These are phyloP conservation scores for Coracopsis vasa DNA, from an alignment of 2,113 vertebrate species.

Conservation along the genomic window DNA sequence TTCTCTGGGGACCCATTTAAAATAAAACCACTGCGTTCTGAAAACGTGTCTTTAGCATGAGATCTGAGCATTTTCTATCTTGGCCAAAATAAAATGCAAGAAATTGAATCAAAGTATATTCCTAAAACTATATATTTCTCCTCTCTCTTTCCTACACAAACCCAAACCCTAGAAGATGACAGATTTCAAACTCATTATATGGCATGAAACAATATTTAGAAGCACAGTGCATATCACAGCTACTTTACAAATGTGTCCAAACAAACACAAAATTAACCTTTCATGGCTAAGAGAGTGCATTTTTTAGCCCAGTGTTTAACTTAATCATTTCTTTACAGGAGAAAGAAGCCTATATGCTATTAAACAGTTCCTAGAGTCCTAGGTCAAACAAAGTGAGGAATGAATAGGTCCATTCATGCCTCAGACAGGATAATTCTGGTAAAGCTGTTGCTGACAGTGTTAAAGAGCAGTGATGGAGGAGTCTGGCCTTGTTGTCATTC, in stretches of 20 bases:
- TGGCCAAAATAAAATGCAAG: neutral
- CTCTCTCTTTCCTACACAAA: neutral
- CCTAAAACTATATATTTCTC: neutral
- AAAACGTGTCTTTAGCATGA: neutral
- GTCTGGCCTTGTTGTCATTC: constrained; percentile 68
- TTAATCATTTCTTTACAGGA: constrained; percentile 38
- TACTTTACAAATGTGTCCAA: neutral
- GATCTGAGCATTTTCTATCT: neutral
- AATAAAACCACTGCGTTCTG: neutral
- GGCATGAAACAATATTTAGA: constrained; percentile 3
- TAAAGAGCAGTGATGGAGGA: constrained; percentile 70
- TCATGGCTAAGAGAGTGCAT: neutral
- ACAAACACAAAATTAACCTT: constrained; percentile 56
- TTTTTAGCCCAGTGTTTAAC: constrained; percentile 3
- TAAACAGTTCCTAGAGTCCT: constrained; percentile 9
- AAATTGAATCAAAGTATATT: constrained; percentile 8
- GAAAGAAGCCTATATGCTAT: constrained; percentile 27
- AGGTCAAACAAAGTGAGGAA: constrained; percentile 60
- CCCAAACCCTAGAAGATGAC: neutral
- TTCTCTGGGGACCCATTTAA: constrained; percentile 25
- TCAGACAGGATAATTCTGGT: constrained; percentile 68
- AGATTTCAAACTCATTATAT: constrained; percentile 46
- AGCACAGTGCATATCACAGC: neutral
- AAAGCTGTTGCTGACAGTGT: constrained; percentile 69
- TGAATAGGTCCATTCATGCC: constrained; percentile 71